Evolutionary conservation across 1,140 invertebrate species (phyloP), one percentile per base, ranked within the genome.

Genomic region (Trachymyrmex septentrionalis): DNA sequence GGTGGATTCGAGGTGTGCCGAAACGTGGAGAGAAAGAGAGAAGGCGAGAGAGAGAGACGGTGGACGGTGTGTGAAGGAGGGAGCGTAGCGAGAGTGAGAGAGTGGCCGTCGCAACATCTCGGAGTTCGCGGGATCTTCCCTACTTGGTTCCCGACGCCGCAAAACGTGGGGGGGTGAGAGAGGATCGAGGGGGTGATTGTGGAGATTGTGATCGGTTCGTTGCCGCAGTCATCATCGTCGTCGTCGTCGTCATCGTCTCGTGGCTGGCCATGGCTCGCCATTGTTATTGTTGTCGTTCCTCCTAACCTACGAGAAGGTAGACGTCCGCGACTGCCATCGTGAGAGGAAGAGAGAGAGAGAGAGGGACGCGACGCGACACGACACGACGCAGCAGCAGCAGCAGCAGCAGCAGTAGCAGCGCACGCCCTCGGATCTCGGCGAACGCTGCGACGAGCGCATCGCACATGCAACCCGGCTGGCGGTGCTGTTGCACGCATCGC

Each of bases 401-500:
- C n/a, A n/a, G n/a, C n/a, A 50, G n/a, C 50, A 44, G 66, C 48
- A 38, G 85, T n/a, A n/a, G n/a, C n/a, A n/a, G n/a, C n/a, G n/a
- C 78, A 80, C 86, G 63, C 44, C 63, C 77, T 80, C 61, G 76
- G 53, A 50, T 3, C 30, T 30, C 59, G n/a, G 19, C 2, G 69
- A 21, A 44, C 16, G 53, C 27, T 87, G 76, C 21, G 7, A 10
- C 75, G 55, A 84, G 92, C 91, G 86, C 91, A 92, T 77, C 91
- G 87, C 91, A 92, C 80, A 92, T 92, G 90, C 88, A 92, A 92
- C 92, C 78, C 71, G 64, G 61, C 67, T 61, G 38, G 78, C 88
- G 85, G 80, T 86, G 38, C 87, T 90, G 86, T 78, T 86, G 77
- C 69, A 53, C 78, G 78, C 30, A 19, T 71, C 67, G 38, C 12